These are phyloP conservation scores for Melanotaenia trifasciata DNA, from an alignment of 2,797 vertebrate species.

Conservation along the genomic window DNA sequence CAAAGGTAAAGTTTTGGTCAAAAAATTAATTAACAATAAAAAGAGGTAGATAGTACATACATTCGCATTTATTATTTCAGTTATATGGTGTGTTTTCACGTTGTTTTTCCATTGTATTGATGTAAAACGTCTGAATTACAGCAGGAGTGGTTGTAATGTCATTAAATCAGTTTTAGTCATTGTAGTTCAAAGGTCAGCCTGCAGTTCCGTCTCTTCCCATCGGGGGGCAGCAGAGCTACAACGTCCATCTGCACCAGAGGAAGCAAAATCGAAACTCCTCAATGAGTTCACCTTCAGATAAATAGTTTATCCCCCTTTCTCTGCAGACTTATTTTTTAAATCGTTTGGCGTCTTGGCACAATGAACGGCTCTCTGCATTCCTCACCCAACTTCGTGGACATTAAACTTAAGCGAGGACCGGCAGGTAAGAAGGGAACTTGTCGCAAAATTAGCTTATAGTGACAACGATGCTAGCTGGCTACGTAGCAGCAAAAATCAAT, in stretches of 20 bases:
- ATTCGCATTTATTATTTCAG: no score
- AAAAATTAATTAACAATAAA: no score
- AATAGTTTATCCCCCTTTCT: slow-evolving; percentile 41
- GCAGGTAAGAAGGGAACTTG: slow-evolving; percentile 64
- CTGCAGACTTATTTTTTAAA: not conserved
- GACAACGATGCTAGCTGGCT: slow-evolving; percentile 27
- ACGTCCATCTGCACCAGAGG: not conserved
- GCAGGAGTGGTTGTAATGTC: not conserved
- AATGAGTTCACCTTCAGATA: slow-evolving; percentile 76
- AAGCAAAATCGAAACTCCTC: slow-evolving; percentile 65
- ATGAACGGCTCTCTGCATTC: slow-evolving; percentile 80
- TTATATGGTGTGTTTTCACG: no score
- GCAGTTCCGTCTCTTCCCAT: slow-evolving; percentile 26
- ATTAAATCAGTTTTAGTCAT: not conserved
- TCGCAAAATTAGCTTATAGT: not conserved
- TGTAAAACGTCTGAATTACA: not conserved
- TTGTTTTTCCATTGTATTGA: no score
- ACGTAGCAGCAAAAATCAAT: slow-evolving; percentile 39
- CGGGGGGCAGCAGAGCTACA: slow-evolving; percentile 57
- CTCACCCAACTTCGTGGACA: slow-evolving; percentile 46
- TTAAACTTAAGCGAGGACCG: slow-evolving; percentile 78
- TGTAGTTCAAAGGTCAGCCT: slow-evolving; percentile 27
- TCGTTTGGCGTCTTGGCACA: slow-evolving; percentile 3
- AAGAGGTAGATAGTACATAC: no score
- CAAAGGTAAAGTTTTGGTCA: no score